Evolutionary conservation across 37 sponge, comb jelly and placozoan species (phyloP).

Genomic region (Oopsacas minuta): DNA sequence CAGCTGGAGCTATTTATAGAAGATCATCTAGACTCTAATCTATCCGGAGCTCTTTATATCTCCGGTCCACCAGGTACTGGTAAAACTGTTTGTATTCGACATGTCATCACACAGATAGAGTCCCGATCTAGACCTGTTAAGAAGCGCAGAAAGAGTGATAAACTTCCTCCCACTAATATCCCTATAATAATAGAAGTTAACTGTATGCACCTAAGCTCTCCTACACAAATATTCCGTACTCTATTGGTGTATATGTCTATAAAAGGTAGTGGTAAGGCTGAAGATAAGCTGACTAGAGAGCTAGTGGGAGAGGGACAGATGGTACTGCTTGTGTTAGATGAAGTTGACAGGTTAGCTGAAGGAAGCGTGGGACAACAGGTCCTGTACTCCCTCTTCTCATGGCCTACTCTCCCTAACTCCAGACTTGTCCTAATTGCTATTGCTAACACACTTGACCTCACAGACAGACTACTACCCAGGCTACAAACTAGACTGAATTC

Average conservation of each 20-base stretch:
- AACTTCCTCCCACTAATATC: neutral
- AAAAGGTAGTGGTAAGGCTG: neutral
- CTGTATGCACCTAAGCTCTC: slow-evolving; percentile 18
- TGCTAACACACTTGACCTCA: slow-evolving; percentile 73
- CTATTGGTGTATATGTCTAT: neutral
- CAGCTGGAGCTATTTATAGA: slow-evolving; percentile 29
- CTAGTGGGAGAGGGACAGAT: neutral
- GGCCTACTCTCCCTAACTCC: slow-evolving; percentile 55
- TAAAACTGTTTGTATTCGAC: slow-evolving; percentile 59
- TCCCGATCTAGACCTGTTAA: neutral
- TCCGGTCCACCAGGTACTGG: slow-evolving; percentile 92
- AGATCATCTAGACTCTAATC: slow-evolving; percentile 20
- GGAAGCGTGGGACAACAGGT: slow-evolving; percentile 44
- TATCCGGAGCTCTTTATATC: slow-evolving; percentile 59
- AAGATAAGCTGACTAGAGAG: neutral
- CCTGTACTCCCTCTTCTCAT: slow-evolving; percentile 75
- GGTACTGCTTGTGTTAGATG: slow-evolving; percentile 66
- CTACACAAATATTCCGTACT: neutral
- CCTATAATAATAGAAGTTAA: neutral
- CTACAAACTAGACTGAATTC: slow-evolving; percentile 34
- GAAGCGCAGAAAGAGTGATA: slow-evolving; percentile 6
- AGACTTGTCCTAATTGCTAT: slow-evolving; percentile 66
- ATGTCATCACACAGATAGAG: slow-evolving; percentile 25
- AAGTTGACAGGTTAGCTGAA: slow-evolving; percentile 62
- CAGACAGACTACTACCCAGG: slow-evolving; percentile 59